These are phyloP conservation scores for Mungos mungo DNA, from an alignment of 2,113 vertebrate species.

Conservation along the genomic window DNA sequence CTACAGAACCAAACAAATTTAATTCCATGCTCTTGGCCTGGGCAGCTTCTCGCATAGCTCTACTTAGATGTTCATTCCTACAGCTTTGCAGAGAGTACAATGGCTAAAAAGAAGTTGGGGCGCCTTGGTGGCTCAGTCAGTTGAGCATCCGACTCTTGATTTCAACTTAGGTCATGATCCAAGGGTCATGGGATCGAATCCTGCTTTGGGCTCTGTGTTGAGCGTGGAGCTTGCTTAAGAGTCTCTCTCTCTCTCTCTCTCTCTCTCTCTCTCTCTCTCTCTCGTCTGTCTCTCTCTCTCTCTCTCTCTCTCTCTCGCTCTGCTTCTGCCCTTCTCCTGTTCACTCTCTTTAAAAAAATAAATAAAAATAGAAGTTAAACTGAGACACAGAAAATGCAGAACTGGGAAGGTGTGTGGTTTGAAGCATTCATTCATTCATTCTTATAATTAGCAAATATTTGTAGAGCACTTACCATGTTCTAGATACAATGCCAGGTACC, in stretches of 20 bases:
- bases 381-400: background rate
- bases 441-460: background rate
- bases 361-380: background rate
- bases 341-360: too few relatives aligned
- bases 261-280: too few relatives aligned
- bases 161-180: too few relatives aligned
- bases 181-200: too few relatives aligned
- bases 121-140: too few relatives aligned
- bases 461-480: background rate
- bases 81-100: background rate
- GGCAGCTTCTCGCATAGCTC: background rate
- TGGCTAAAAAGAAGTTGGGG: background rate
- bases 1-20: conserved; percentile 12
- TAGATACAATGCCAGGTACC: background rate
- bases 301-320: too few relatives aligned
- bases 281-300: too few relatives aligned
- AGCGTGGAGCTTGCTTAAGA: too few relatives aligned
- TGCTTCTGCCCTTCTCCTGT: too few relatives aligned
- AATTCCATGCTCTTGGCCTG: background rate
- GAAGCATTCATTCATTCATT: background rate
- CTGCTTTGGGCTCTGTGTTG: too few relatives aligned
- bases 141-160: too few relatives aligned
- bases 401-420: background rate
- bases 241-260: too few relatives aligned
- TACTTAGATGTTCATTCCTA: background rate